These are phyloP conservation scores for Poecilia wingei DNA, from an alignment of 2,797 vertebrate species.

Conservation along the genomic window DNA sequence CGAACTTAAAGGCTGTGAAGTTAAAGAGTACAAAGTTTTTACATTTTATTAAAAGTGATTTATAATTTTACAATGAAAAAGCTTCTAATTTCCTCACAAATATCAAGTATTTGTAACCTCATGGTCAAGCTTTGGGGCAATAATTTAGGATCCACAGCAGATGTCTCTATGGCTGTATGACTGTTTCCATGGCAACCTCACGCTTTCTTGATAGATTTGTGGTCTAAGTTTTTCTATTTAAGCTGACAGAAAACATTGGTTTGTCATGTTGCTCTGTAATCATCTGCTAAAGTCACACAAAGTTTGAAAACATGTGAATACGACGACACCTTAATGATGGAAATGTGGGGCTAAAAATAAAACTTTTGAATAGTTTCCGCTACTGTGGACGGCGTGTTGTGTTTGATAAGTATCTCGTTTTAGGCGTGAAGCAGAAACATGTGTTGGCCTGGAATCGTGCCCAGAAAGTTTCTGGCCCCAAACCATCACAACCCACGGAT, in stretches of 20 bases:
- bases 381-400: not conserved
- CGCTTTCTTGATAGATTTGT: constrained; percentile 18
- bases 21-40: not conserved
- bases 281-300: constrained; percentile 13
- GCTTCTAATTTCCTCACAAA: not conserved
- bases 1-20: not conserved
- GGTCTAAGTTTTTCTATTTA: constrained; percentile 11
- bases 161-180: constrained; percentile 24
- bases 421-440: constrained; percentile 20
- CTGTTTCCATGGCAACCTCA: constrained; percentile 60
- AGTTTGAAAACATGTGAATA: constrained; percentile 25
- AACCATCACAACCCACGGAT: not conserved
- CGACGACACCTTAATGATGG: not conserved
- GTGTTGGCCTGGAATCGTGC: constrained; percentile 11
- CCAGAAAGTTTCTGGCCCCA: constrained; percentile 24
- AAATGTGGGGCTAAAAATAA: constrained; percentile 11
- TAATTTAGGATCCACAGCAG: constrained; percentile 31
- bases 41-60: not conserved
- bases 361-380: not conserved
- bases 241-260: constrained; percentile 25
- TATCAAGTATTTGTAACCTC: constrained; percentile 12
- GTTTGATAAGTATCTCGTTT: constrained; percentile 23
- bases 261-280: constrained; percentile 17
- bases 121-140: constrained; percentile 23
- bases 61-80: not conserved